These are phyloP conservation scores for Notodonta ziczac DNA, from an alignment of 2,888 invertebrate genomes.

Conservation along the genomic window DNA sequence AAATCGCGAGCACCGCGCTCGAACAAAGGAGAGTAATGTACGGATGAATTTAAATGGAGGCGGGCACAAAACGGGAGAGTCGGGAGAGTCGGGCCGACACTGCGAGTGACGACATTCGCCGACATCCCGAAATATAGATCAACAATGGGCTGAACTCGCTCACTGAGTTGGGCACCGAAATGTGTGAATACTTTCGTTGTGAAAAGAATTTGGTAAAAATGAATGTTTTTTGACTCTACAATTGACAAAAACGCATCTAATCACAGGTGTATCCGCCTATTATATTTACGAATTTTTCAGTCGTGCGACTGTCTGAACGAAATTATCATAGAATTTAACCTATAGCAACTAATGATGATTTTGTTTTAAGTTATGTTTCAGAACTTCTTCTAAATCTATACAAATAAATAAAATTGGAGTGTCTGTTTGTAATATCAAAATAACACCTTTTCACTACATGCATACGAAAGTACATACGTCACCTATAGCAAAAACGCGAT, in stretches of 20 bases:
- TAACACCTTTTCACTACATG: too few relatives aligned
- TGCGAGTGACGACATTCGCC: slow-evolving; percentile 18
- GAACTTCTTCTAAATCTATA: too few relatives aligned
- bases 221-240: neutral
- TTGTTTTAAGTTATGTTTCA: too few relatives aligned
- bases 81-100: slow-evolving; percentile 15
- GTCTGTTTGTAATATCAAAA: too few relatives aligned
- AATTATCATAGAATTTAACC: too few relatives aligned
- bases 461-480: too few relatives aligned
- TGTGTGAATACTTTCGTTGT: neutral
- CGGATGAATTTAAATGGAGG: slow-evolving; percentile 78
- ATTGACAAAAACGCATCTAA: neutral
- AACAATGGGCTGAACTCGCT: neutral
- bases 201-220: neutral
- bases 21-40: slow-evolving; percentile 70
- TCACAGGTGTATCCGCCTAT: too few relatives aligned
- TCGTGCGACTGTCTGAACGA: too few relatives aligned
- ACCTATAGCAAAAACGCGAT: too few relatives aligned
- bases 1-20: slow-evolving; percentile 65
- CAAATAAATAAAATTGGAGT: too few relatives aligned
- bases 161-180: neutral
- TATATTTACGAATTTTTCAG: too few relatives aligned
- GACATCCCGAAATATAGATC: neutral
- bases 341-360: too few relatives aligned
- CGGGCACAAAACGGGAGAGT: slow-evolving; percentile 51